Conservation (phyloP, 2,797 vertebrate genomes). For the Hozukius guyotensis region DNA sequence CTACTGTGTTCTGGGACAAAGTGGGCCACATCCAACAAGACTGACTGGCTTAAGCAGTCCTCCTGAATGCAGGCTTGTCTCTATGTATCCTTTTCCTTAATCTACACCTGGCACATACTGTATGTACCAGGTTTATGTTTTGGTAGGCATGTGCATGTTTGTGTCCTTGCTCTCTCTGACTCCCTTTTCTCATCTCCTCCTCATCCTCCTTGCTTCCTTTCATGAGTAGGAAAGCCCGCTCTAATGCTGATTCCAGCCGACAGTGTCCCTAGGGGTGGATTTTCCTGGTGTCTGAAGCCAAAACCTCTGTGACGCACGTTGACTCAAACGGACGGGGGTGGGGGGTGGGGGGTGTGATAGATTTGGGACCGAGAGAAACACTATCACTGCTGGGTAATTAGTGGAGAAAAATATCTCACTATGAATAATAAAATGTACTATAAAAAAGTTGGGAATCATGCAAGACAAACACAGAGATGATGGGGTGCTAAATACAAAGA, state of each 20-base stretch:
- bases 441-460: background rate
- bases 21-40: slow-evolving; percentile 37
- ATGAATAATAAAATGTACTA: background rate
- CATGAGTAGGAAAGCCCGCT: slow-evolving; percentile 39
- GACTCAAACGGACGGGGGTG: slow-evolving; percentile 30
- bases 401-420: background rate
- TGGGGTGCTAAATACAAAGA: background rate
- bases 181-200: slow-evolving; percentile 23
- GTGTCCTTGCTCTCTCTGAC: slow-evolving; percentile 14
- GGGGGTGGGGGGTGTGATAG: slow-evolving; percentile 1
- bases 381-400: slow-evolving; percentile 10
- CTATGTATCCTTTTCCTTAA: background rate
- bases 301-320: slow-evolving; percentile 57
- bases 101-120: background rate
- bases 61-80: background rate
- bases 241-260: slow-evolving; percentile 64
- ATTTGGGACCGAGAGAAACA: slow-evolving; percentile 18
- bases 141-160: background rate
- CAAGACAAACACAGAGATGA: slow-evolving; percentile 1
- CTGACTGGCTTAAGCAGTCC: slow-evolving; percentile 1
- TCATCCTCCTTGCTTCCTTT: slow-evolving; percentile 27
- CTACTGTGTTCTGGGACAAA: slow-evolving; percentile 25
- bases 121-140: slow-evolving; percentile 7
- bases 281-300: slow-evolving; percentile 68
- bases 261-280: slow-evolving; percentile 64